Evolutionary conservation across 2,888 invertebrate species (phyloP).

Genomic region (Tillus elongatus): DNA sequence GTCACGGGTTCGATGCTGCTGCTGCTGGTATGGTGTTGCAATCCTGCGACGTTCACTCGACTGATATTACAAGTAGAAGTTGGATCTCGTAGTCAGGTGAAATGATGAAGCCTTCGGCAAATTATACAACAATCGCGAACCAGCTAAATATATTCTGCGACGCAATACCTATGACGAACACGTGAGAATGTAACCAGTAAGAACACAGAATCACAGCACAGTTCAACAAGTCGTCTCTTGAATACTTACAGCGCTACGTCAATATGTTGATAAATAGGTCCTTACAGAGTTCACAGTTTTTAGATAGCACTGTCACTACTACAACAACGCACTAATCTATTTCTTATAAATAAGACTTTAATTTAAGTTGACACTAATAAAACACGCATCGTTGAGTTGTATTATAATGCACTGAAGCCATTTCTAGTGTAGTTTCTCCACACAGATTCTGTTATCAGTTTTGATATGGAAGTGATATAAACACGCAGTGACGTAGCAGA

Average conservation of each 20-base stretch:
- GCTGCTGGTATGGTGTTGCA: not conserved
- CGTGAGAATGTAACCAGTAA: conserved; percentile 20
- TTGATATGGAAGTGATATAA: too few species aligned
- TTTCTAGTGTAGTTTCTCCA: too few species aligned
- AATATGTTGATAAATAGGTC: too few species aligned
- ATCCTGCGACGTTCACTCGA: conserved; percentile 7
- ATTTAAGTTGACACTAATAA: too few species aligned
- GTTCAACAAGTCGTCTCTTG: conserved; percentile 31
- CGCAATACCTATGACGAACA: conserved; percentile 27
- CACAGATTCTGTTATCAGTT: too few species aligned
- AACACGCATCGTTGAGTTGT: too few species aligned
- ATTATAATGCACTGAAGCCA: too few species aligned
- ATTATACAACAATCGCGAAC: conserved; percentile 25
- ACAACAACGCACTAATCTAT: too few species aligned
- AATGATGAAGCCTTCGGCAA: conserved; percentile 15
- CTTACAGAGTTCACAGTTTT: too few species aligned
- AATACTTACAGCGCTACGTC: conserved; percentile 15
- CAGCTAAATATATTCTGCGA: conserved; percentile 30
- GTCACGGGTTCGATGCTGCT: conserved; percentile 9
- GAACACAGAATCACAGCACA: conserved; percentile 17
- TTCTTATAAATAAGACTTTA: too few species aligned
- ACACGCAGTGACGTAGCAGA: too few species aligned
- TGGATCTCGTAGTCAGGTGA: conserved; percentile 14
- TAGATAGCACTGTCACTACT: too few species aligned
- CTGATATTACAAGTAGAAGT: conserved; percentile 4